Evolutionary conservation across 2,888 invertebrate genomes (phyloP).

Genomic region (Metopia argyrocephala): DNA sequence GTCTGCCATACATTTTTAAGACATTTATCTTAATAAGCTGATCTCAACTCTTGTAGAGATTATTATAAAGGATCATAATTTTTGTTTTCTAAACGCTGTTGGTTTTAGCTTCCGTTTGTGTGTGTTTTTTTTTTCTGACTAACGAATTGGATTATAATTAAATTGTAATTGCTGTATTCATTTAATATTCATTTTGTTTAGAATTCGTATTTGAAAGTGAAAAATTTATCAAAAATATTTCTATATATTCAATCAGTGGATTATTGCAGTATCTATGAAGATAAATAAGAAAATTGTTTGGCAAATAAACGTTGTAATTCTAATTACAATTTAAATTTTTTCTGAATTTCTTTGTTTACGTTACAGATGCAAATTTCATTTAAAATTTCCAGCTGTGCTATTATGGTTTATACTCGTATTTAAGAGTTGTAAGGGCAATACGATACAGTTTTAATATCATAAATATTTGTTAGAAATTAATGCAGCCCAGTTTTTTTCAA

Average conservation of each 20-base stretch:
- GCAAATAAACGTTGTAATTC: slow-evolving; percentile 1
- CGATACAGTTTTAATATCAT: slow-evolving; percentile 18
- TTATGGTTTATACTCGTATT: slow-evolving; percentile 1
- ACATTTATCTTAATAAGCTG: slow-evolving; percentile 36
- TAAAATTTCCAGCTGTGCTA: slow-evolving; percentile 40
- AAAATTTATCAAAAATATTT: slow-evolving; percentile 14
- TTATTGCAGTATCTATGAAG: slow-evolving; percentile 5
- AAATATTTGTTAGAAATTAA: no score
- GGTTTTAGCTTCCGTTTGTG: slow-evolving; percentile 21
- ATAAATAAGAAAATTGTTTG: slow-evolving; percentile 20
- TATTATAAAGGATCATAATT: slow-evolving; percentile 61
- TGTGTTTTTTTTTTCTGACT: slow-evolving; percentile 10
- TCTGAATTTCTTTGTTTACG: not conserved
- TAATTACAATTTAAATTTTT: slow-evolving; percentile 18
- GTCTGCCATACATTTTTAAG: not conserved
- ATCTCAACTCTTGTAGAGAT: slow-evolving; percentile 36
- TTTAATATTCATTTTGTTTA: not conserved
- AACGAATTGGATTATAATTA: slow-evolving; percentile 58
- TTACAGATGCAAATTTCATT: slow-evolving; percentile 38
- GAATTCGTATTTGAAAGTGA: not conserved
- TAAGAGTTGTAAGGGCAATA: slow-evolving; percentile 10
- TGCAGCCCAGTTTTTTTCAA: no score
- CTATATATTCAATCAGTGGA: slow-evolving; percentile 1
- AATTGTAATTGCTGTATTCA: slow-evolving; percentile 22
- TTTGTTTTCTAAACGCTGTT: slow-evolving; percentile 4